Evolutionary conservation across 2,113 vertebrate genomes (phyloP).

Genomic region (Antidorcas marsupialis): DNA sequence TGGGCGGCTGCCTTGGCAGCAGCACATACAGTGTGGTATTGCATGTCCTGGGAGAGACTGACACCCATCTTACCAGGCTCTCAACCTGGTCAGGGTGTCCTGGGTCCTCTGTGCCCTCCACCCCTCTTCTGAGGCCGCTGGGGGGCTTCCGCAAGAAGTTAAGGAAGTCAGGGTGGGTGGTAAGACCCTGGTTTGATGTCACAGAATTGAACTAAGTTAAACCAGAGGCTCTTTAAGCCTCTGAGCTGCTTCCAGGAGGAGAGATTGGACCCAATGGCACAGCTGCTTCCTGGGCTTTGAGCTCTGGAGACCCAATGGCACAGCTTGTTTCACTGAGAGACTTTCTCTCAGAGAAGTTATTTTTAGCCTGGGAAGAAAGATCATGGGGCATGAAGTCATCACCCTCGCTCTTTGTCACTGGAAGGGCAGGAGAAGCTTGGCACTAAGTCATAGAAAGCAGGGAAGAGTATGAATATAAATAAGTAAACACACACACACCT

Average conservation of each 20-base stretch:
- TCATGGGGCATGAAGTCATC: conserved; percentile 60
- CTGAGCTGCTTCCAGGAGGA: neutral
- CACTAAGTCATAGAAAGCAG: conserved; percentile 38
- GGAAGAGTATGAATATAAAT: conserved; percentile 21
- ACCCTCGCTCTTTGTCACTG: neutral
- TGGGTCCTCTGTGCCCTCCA: neutral
- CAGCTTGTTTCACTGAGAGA: conserved; percentile 22
- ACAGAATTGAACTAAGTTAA: neutral
- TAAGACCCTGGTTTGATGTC: neutral
- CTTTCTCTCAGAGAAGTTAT: conserved; percentile 65
- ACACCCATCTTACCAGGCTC: conserved; percentile 35
- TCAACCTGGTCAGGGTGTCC: neutral
- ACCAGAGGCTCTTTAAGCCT: neutral
- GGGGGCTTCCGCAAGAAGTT: neutral
- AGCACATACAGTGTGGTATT: neutral
- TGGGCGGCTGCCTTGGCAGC: neutral
- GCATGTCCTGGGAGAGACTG: conserved; percentile 19
- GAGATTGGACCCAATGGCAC: neutral
- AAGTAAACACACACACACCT: neutral
- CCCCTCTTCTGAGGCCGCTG: accelerated
- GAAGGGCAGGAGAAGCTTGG: conserved; percentile 26
- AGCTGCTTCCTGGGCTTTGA: neutral
- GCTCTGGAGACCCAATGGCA: neutral
- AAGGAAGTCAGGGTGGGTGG: neutral
- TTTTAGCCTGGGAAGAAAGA: conserved; percentile 66